Base-by-base conservation (phyloP, 2,888 invertebrate genomes). In the Ochropacha duplaris region DNA sequence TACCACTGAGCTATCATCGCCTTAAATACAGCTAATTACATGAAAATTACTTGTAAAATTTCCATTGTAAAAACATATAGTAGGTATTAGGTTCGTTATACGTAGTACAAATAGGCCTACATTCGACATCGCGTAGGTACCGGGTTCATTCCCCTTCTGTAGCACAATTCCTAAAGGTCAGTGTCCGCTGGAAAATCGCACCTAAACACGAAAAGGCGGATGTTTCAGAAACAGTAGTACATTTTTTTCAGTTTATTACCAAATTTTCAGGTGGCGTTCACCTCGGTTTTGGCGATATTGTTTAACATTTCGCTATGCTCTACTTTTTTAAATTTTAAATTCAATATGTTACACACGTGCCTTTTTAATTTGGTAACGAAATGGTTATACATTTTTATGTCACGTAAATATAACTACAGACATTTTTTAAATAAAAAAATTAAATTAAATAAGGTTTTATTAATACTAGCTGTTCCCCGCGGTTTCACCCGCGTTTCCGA, bases 91-190 rank as follows among this genome's bases (percentile, higher is more conserved):
- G 56, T 55, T 63, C 69, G 59, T 56, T 65, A 71, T 60, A 44
- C 44, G 9, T 44, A 66, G 62, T 52, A 56, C 55, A 68, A 72
- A 58, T 66, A 67, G 72, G 67, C 74, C 74, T 68, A 76, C 65
- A 69, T 66, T 54, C 51, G 22, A 19, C 44, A 44, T 19, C 31
- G 24, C 59, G 71, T n/a, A n/a, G n/a, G n/a, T 90, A 88, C 91
- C 90, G 90, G 90, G 91, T 89, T 90, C 88, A 81, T 72, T 62
- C 68, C 76, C 74, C 87, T 78, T 60, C 57, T 65, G 75, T 78
- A 77, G 71, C 86, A 84, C 76, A 74, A 58, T 79, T 85, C 31
- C 79, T 80, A 62, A 71, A 79, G 91, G 87, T 87, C 90, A 87
- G 81, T 82, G 88, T 77, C 62, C 90, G 76, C 57, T 64, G 73